Conservation (phyloP, 2,888 invertebrate species). For the Andrena bicolor region DNA sequence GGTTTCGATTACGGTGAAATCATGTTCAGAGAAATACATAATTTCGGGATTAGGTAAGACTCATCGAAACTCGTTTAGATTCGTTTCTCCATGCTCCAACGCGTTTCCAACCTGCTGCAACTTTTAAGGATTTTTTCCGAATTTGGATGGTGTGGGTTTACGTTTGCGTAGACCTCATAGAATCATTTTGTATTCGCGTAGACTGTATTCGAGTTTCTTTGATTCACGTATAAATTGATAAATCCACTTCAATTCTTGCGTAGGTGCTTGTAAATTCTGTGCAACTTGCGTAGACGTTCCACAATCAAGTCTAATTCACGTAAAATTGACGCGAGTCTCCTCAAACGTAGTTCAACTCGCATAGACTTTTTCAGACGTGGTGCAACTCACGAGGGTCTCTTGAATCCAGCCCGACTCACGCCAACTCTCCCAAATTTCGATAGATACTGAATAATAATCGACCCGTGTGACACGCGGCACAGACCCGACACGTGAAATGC, state of each 20-base stretch:
- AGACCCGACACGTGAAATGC: constrained; percentile 44
- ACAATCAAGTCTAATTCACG: too few species aligned
- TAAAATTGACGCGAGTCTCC: background rate
- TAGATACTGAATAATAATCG: background rate
- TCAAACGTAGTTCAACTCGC: background rate
- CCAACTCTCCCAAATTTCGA: background rate
- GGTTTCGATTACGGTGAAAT: background rate
- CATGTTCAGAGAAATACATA: background rate
- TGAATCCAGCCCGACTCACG: background rate
- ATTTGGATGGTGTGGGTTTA: too few species aligned
- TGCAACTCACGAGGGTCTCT: background rate
- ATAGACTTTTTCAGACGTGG: background rate
- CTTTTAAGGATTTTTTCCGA: too few species aligned
- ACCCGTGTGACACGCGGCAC: background rate
- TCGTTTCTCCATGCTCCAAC: too few species aligned
- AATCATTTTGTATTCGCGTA: too few species aligned
- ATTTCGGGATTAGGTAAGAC: background rate
- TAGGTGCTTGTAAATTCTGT: too few species aligned
- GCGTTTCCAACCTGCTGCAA: too few species aligned
- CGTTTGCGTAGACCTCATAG: too few species aligned
- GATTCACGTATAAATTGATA: too few species aligned
- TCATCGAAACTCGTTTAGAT: background rate
- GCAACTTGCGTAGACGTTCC: too few species aligned
- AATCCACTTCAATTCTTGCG: too few species aligned
- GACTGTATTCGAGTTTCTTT: too few species aligned